Conservation (phyloP, 2,113 vertebrate genomes). For the Marmota flaviventris region DNA sequence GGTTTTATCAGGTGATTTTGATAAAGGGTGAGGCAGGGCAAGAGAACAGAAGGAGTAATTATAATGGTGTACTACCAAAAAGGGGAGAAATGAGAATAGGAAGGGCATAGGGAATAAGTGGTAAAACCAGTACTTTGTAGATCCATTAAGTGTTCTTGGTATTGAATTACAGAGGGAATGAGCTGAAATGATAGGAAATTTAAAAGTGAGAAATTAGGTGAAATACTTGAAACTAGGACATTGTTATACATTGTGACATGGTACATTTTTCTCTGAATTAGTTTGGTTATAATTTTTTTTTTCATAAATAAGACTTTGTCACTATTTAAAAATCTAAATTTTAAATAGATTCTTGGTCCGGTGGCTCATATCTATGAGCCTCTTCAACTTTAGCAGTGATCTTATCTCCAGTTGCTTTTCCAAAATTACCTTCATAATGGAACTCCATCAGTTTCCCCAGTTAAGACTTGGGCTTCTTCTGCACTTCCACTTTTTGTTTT, state of each 20-base stretch:
- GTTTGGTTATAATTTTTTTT: not conserved
- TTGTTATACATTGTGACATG: not conserved
- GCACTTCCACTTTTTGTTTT: too few species aligned
- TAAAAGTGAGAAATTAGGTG: not conserved
- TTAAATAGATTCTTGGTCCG: not conserved
- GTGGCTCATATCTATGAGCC: too few species aligned
- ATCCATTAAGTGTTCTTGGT: not conserved
- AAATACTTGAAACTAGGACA: not conserved
- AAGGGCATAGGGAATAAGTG: not conserved
- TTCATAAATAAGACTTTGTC: not conserved
- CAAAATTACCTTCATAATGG: not conserved
- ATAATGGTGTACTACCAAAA: not conserved
- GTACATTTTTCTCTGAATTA: conserved; percentile 14
- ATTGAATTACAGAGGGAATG: not conserved
- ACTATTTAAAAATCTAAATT: not conserved
- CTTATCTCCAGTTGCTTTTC: not conserved
- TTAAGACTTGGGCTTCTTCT: not conserved
- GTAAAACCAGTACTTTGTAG: not conserved
- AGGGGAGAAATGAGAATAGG: not conserved
- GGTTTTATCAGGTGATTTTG: conserved; percentile 3
- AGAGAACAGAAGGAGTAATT: not conserved
- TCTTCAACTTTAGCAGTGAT: not conserved
- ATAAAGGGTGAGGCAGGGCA: not conserved
- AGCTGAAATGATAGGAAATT: not conserved
- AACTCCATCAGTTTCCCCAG: not conserved